Conservation (phyloP, 2,888 invertebrate species). For the Eupithecia pulchellata region DNA sequence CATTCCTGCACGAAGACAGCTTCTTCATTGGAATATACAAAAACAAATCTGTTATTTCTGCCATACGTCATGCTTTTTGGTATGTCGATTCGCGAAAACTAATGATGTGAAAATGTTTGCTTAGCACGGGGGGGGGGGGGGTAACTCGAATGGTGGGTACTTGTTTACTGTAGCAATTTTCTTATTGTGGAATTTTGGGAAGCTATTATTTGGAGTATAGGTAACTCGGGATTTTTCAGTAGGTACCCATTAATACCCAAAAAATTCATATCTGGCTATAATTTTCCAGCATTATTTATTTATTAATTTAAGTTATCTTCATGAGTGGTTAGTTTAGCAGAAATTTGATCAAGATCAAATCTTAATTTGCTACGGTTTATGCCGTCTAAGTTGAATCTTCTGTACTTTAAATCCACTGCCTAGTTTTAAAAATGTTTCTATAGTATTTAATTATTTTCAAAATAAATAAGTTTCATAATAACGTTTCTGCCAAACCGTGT, state of each 20-base stretch:
- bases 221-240: too few species aligned
- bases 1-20: slow-evolving; percentile 61
- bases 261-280: too few species aligned
- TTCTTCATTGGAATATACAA: slow-evolving; percentile 54
- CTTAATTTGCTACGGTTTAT: background rate
- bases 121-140: background rate
- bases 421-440: too few species aligned
- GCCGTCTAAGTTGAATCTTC: background rate
- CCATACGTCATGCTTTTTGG: slow-evolving; percentile 45
- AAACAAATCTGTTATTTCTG: slow-evolving; percentile 50
- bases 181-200: too few species aligned
- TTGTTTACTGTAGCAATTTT: too few species aligned
- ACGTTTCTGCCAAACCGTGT: too few species aligned
- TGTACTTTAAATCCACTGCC: too few species aligned
- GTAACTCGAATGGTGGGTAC: background rate
- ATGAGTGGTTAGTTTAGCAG: background rate
- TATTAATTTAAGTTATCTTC: too few species aligned
- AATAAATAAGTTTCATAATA: too few species aligned
- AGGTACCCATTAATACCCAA: too few species aligned
- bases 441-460: too few species aligned
- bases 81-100: slow-evolving; percentile 40
- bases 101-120: slow-evolving; percentile 28
- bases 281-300: too few species aligned
- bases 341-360: background rate
- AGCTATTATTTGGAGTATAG: background rate